Conservation (phyloP, 2,113 vertebrate species). For the Cheilinus undulatus region DNA sequence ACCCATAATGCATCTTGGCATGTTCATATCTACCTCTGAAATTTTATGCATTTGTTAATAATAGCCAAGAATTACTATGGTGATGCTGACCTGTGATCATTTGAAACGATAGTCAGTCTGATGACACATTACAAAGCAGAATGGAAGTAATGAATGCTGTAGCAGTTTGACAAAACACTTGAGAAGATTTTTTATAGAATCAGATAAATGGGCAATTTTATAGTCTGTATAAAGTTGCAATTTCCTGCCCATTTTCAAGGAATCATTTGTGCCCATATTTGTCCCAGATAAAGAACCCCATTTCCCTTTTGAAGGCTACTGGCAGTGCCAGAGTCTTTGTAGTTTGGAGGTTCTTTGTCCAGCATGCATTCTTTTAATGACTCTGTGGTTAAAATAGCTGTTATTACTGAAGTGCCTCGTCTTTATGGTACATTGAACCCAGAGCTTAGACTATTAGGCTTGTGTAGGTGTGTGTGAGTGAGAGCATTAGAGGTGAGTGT, state of each 20-base stretch:
- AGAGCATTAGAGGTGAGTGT: conserved; percentile 55
- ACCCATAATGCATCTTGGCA: too few relatives aligned
- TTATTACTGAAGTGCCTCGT: conserved; percentile 68
- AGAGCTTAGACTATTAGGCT: conserved; percentile 60
- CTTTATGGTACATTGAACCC: conserved; percentile 69
- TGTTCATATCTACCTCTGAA: conserved; percentile 3
- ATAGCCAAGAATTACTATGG: conserved; percentile 42
- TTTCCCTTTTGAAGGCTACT: conserved; percentile 56
- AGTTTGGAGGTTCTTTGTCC: conserved; percentile 64
- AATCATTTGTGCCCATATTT: conserved; percentile 66
- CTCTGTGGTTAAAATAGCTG: conserved; percentile 64
- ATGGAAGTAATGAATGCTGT: conserved; percentile 48
- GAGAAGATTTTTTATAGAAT: conserved; percentile 57
- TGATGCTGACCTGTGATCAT: conserved; percentile 43
- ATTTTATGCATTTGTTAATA: conserved; percentile 40
- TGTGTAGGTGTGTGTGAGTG: conserved; percentile 18
- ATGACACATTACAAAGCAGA: conserved; percentile 46
- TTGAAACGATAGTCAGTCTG: conserved; percentile 43
- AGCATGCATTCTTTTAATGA: conserved; percentile 60
- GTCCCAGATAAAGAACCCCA: conserved; percentile 57
- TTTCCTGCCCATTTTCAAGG: conserved; percentile 48
- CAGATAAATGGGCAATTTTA: conserved; percentile 53
- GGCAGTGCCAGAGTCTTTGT: conserved; percentile 56
- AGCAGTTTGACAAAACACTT: too few relatives aligned
- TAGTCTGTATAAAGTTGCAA: conserved; percentile 37